phyloP scores from a whole-genome alignment of 92 coral and sea anemone species.

The Porites divaricata region DNA sequence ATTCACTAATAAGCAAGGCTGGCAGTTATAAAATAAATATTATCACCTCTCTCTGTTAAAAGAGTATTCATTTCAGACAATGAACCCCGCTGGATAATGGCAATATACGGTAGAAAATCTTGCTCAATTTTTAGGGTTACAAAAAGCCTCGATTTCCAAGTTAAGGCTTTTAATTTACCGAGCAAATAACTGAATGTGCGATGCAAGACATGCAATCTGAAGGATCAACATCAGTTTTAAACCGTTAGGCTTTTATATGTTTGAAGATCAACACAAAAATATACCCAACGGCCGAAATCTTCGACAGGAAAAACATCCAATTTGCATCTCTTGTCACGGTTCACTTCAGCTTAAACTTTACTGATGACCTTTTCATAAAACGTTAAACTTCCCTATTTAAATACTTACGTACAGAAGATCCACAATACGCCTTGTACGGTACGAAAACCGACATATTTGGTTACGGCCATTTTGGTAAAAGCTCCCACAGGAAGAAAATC shows the following conservation, averaged over 20 bases:
- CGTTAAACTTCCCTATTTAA: background rate
- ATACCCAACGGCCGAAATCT: too few relatives aligned
- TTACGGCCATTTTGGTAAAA: background rate
- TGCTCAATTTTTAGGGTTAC: background rate
- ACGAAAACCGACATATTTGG: background rate
- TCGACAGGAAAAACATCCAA: background rate
- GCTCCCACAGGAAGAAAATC: background rate
- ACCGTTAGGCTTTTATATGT: background rate
- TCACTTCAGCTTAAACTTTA: background rate
- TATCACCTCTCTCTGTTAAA: background rate
- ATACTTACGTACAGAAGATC: background rate
- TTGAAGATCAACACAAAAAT: background rate
- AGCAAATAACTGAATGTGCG: background rate
- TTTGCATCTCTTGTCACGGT: conserved; percentile 29
- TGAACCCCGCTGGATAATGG: background rate
- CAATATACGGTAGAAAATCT: background rate
- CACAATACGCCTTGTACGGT: background rate
- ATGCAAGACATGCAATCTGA: background rate
- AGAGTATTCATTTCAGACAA: too few relatives aligned
- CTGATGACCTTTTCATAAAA: background rate
- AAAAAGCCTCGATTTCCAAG: background rate
- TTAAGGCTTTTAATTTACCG: background rate
- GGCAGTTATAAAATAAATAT: background rate
- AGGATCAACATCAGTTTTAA: background rate
- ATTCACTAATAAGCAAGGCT: background rate